Evolutionary conservation across 2,888 invertebrate genomes (phyloP).

Genomic region (Himalopsyche kuldschensis): DNA sequence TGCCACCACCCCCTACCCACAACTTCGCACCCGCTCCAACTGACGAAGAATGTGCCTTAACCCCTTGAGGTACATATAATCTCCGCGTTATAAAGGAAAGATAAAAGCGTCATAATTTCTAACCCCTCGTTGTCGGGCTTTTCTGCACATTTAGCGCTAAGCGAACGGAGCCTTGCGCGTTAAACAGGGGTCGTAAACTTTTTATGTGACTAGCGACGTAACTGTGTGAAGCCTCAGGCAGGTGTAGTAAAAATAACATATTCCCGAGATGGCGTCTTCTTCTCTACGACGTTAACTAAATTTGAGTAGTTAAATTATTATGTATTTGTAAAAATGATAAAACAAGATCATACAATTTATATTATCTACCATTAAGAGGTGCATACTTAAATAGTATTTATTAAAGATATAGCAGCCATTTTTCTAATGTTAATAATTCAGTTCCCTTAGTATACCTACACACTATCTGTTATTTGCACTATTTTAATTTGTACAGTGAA

Average conservation of each 20-base stretch:
- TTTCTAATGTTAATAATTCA: too few relatives aligned
- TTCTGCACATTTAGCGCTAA: slow-evolving; percentile 29
- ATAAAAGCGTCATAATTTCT: slow-evolving; percentile 39
- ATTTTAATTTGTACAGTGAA: too few relatives aligned
- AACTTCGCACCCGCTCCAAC: background rate
- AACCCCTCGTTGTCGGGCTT: slow-evolving; percentile 27
- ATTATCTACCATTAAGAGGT: too few relatives aligned
- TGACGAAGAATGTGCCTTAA: background rate
- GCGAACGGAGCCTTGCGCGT: slow-evolving; percentile 15
- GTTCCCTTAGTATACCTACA: too few relatives aligned
- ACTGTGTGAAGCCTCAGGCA: background rate
- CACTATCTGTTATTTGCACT: too few relatives aligned
- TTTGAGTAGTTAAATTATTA: too few relatives aligned
- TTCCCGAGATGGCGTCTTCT: too few relatives aligned
- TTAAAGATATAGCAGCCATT: too few relatives aligned
- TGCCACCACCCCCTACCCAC: background rate
- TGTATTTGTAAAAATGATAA: too few relatives aligned
- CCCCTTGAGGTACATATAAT: slow-evolving; percentile 5
- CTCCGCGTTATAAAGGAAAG: slow-evolving; percentile 36
- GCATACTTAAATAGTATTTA: too few relatives aligned
- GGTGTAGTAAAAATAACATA: background rate
- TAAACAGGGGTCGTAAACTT: background rate
- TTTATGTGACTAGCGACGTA: background rate
- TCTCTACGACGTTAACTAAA: too few relatives aligned
- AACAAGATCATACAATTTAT: too few relatives aligned